Conservation (phyloP, 2,797 vertebrate genomes). For the Alca torda region DNA sequence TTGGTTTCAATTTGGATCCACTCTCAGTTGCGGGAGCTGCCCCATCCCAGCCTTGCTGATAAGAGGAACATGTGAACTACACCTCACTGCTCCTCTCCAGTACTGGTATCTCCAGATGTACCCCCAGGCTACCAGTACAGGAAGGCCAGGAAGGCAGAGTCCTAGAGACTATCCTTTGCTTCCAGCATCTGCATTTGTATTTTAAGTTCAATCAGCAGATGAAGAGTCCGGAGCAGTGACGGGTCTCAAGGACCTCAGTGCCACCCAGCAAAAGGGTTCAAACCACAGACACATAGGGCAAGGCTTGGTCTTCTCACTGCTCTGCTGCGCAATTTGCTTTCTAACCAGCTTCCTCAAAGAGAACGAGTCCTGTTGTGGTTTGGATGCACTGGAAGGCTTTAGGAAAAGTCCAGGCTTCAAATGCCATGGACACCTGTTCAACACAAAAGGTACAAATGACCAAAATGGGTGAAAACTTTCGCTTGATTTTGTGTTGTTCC, state of each 20-base stretch:
- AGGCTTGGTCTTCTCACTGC: not conserved
- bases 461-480: not conserved
- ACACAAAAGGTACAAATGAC: not conserved
- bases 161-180: not conserved
- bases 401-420: not conserved
- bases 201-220: not conserved
- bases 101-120: not conserved
- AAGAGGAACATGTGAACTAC: rapidly evolving
- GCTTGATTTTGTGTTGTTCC: not conserved
- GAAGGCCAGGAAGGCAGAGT: not conserved
- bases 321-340: not conserved
- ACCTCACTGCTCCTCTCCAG: not conserved
- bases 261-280: not conserved
- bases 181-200: not conserved
- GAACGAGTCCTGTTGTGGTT: not conserved
- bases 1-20: not conserved
- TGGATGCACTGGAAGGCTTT: not conserved
- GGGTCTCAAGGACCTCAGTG: not conserved
- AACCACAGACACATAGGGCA: not conserved
- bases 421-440: not conserved
- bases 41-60: not conserved
- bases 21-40: not conserved
- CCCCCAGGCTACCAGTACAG: not conserved
- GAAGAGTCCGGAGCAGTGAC: not conserved
- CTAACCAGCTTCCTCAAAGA: not conserved